Conservation (phyloP, 2,113 vertebrate species). For the Bettongia penicillata region DNA sequence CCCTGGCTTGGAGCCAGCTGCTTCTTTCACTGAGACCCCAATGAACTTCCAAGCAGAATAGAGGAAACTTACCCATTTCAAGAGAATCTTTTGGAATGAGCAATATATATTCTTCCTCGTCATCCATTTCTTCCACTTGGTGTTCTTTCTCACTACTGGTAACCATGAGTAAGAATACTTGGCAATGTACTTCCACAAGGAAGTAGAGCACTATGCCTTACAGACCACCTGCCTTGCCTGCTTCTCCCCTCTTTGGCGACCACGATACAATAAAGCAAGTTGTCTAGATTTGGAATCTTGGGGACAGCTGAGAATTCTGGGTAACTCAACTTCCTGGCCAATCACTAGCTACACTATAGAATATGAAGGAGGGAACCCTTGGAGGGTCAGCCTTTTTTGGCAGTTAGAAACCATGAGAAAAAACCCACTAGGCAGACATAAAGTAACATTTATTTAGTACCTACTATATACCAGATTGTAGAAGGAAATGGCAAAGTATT, state of each 20-base stretch:
- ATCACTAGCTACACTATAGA: background rate
- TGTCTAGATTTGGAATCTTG: background rate
- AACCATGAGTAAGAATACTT: background rate
- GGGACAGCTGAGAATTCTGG: background rate
- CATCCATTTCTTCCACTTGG: background rate
- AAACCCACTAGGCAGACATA: background rate
- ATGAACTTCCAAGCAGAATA: too few species aligned
- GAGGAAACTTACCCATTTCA: too few species aligned
- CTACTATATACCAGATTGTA: background rate
- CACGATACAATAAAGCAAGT: background rate
- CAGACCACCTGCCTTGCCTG: background rate
- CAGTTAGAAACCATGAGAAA: slow-evolving; percentile 37
- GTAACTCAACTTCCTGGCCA: background rate
- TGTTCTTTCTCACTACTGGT: background rate
- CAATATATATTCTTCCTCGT: background rate
- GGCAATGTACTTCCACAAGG: background rate
- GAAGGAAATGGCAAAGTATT: background rate
- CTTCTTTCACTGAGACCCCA: too few species aligned
- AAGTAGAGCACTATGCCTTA: background rate
- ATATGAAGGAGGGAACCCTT: slow-evolving; percentile 50
- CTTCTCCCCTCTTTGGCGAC: background rate
- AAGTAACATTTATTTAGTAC: background rate
- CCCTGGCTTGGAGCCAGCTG: too few species aligned
- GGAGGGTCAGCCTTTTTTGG: slow-evolving; percentile 35
- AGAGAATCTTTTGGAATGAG: too few species aligned